These are phyloP conservation scores for Steatocranus sp. DNA, from an alignment of 2,797 vertebrate genomes.

Conservation along the genomic window DNA sequence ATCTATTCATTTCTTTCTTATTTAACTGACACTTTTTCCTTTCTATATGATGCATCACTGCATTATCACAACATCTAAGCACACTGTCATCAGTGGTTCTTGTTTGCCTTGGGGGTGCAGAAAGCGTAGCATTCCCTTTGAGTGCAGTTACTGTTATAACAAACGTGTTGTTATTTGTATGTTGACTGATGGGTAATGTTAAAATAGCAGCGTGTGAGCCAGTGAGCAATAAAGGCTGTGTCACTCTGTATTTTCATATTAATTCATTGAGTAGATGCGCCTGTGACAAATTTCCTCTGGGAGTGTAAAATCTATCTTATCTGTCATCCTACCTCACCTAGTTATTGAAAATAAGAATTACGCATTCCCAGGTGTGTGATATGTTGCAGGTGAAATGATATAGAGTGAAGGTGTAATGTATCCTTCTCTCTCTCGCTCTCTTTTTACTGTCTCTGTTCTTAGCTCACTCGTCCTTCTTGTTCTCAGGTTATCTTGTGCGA, in stretches of 20 bases:
- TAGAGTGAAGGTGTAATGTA: constrained; percentile 11
- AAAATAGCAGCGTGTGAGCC: not conserved
- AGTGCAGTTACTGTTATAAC: not conserved
- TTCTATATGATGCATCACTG: not conserved
- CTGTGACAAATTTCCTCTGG: constrained; percentile 51
- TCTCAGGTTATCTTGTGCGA: not conserved
- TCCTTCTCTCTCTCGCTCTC: not conserved
- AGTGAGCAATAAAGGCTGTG: constrained; percentile 17
- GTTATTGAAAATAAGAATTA: constrained; percentile 46
- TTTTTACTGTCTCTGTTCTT: not conserved
- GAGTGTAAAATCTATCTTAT: constrained; percentile 34
- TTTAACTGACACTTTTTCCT: not conserved
- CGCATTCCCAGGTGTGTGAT: constrained; percentile 29
- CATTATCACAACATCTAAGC: not conserved
- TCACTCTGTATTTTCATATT: constrained; percentile 44
- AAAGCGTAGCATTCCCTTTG: not conserved
- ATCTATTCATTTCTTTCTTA: not conserved
- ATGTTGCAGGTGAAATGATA: constrained; percentile 32
- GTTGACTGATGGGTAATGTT: constrained; percentile 26
- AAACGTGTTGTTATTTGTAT: not conserved
- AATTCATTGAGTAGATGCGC: constrained; percentile 19
- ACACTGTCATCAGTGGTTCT: not conserved
- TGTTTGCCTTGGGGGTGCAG: not conserved
- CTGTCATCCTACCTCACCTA: constrained; percentile 35
- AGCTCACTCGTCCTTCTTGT: not conserved